phyloP scores from a whole-genome alignment of 2,113 vertebrate species.

The Salminus brasiliensis region DNA sequence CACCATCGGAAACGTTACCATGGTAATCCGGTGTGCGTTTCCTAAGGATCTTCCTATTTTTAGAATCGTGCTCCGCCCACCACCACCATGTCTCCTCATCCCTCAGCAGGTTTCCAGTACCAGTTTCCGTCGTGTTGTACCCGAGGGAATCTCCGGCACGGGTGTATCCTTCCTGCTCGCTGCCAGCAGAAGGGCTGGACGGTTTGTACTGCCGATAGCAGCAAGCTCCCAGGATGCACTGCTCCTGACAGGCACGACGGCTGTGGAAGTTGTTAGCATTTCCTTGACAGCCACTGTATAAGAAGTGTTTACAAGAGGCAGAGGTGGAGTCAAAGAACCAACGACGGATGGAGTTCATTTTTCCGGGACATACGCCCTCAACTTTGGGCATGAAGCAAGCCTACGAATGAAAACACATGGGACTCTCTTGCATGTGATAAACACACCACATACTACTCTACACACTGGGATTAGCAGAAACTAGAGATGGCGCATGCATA shows the following conservation, averaged over 20 bases:
- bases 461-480: neutral
- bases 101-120: neutral
- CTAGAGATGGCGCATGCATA: neutral
- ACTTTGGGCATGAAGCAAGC: slow-evolving; percentile 54
- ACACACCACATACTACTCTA: neutral
- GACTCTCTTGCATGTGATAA: neutral
- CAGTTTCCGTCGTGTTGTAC: slow-evolving; percentile 33
- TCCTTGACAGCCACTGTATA: slow-evolving; percentile 55
- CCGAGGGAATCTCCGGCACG: neutral
- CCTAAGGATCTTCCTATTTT: slow-evolving; percentile 29
- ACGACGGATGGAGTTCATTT: slow-evolving; percentile 30
- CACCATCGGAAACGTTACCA: slow-evolving; percentile 37
- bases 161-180: slow-evolving; percentile 34
- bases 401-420: slow-evolving; percentile 42
- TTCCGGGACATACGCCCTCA: slow-evolving; percentile 49
- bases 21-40: slow-evolving; percentile 19
- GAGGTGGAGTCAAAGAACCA: slow-evolving; percentile 59
- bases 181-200: neutral
- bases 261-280: slow-evolving; percentile 63
- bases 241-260: slow-evolving; percentile 50
- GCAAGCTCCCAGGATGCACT: slow-evolving; percentile 63
- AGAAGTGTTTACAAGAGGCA: slow-evolving; percentile 59
- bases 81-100: neutral
- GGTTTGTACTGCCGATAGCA: slow-evolving; percentile 48
- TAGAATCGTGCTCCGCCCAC: slow-evolving; percentile 18